These are phyloP conservation scores for Herminia tarsipennalis DNA, from an alignment of 2,888 invertebrate species.

Conservation along the genomic window DNA sequence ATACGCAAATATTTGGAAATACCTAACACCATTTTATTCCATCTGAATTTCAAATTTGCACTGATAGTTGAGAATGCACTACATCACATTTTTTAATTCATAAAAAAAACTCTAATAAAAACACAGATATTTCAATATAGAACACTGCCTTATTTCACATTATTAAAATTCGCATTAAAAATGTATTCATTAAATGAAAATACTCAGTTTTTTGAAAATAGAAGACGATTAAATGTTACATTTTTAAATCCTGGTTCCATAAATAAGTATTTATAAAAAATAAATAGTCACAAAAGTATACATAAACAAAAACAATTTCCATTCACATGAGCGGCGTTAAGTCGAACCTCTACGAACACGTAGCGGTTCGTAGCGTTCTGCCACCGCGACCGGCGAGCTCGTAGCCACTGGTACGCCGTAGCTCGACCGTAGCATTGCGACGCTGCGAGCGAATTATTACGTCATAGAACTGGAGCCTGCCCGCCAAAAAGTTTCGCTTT, in stretches of 20 bases:
- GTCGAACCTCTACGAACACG: constrained; percentile 23
- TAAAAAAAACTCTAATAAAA: not conserved
- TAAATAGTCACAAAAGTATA: not conserved
- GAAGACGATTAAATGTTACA: too few relatives aligned
- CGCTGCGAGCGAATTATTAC: constrained; percentile 59
- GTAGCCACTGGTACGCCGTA: constrained; percentile 76
- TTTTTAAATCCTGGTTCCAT: too few relatives aligned
- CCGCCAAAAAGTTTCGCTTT: constrained; percentile 5
- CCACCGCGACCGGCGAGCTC: constrained; percentile 66
- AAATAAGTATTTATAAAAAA: too few relatives aligned
- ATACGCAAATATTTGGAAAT: too few relatives aligned
- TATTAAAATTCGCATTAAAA: too few relatives aligned
- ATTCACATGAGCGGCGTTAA: not conserved
- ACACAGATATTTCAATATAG: too few relatives aligned
- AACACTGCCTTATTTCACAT: not conserved
- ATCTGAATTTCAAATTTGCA: too few relatives aligned
- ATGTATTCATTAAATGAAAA: too few relatives aligned
- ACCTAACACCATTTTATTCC: too few relatives aligned
- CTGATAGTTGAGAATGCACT: too few relatives aligned
- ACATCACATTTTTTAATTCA: too few relatives aligned
- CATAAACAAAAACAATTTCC: constrained; percentile 1
- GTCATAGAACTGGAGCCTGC: constrained; percentile 44
- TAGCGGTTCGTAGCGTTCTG: constrained; percentile 55
- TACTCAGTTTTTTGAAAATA: too few relatives aligned
- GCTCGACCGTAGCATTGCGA: constrained; percentile 62